A percentile compares a stretch with the other conserved stretches of the same genome.
These are phyloP conservation scores for Crossoptilon crossoptilon DNA, from an alignment of 2,797 vertebrate species.

Conservation along the genomic window DNA sequence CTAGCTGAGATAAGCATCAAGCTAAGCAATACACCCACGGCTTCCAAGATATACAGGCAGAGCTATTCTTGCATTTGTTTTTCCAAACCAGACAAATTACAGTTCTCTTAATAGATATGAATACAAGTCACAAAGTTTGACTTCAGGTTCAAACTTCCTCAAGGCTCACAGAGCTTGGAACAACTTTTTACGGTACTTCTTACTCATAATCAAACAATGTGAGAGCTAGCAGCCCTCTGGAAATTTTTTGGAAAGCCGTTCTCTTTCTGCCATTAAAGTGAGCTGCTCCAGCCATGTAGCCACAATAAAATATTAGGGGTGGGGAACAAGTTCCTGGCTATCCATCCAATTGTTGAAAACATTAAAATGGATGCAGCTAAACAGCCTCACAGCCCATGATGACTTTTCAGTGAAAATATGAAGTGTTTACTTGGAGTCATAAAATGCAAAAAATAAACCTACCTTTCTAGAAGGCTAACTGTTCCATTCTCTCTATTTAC, in stretches of 20 bases:
- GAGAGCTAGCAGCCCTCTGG: not conserved
- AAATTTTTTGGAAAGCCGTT: not conserved
- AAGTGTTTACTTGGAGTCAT: not conserved
- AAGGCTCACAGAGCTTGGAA: not conserved
- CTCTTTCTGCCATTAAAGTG: not conserved
- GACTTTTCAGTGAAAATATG: conserved; percentile 19
- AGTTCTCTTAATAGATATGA: conserved; percentile 24
- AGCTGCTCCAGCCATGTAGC: not conserved
- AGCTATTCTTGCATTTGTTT: conserved; percentile 45
- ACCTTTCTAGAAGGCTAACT: conserved; percentile 19
- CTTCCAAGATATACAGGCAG: conserved; percentile 35
- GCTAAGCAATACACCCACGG: not conserved
- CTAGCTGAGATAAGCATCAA: conserved; percentile 28
- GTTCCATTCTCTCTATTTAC: conserved; percentile 15
- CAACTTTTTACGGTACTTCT: not conserved
- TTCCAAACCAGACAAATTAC: conserved; percentile 27
- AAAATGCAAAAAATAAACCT: not conserved
- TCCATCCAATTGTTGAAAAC: not conserved
- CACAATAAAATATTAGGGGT: not conserved
- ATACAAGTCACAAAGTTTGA: conserved; percentile 3
- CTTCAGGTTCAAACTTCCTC: conserved; percentile 1
- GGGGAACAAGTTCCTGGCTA: not conserved
- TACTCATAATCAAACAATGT: not conserved
- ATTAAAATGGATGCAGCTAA: conserved; percentile 3
- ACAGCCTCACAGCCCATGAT: not conserved